Evolutionary conservation across 2,888 invertebrate species (phyloP), one percentile per base, ranked within the genome.

Genomic region (Bombylius major): DNA sequence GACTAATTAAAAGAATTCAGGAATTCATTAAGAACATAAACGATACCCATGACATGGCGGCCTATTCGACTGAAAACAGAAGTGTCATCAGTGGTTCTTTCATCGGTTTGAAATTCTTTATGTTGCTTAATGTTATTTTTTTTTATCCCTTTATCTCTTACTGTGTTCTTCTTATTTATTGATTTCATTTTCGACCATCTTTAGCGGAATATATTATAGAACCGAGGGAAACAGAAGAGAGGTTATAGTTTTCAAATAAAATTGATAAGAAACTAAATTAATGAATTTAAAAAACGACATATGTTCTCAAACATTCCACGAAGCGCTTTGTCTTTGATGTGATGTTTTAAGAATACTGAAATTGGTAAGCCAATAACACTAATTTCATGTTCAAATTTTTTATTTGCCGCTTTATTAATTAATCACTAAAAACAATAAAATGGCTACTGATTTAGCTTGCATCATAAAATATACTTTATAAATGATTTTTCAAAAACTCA

Each of bases 241-340:
- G 39, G 34, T 8, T 36, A 36, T 36, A 42, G 39, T 42, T 42
- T 42, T 42, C 50, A 47, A 34, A 55, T 55, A 55, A 51, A 49
- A 42, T 42, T 42, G 39, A 42, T 42, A 42, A 42, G 39, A 56
- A 56, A 34, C 42, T 52, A 56, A 56, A 58, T 58, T 58, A 58
- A 58, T 58, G 56, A 58, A 56, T 56, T 53, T 49, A 32, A 42
- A 34, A 31, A 44, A 49, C 46, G 58, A 58, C 58, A 58, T 52
- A 54, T 58, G 58, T 58, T 58, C 54, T 58, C 45, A 50, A 50
- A 50, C 54, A 54, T 54, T 54, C 44, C 45, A 49, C 34, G 8
- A 36, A 36, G 46, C 54, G 54, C 54, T 50, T 50, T 33, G 45
- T 36, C 50, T 55, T 55, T 55, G 54, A 55, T 55, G 50, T 50